Evolutionary conservation across 2,797 vertebrate genomes (phyloP), one percentile per base, ranked within the genome.

Genomic region (Amniataba percoides): DNA sequence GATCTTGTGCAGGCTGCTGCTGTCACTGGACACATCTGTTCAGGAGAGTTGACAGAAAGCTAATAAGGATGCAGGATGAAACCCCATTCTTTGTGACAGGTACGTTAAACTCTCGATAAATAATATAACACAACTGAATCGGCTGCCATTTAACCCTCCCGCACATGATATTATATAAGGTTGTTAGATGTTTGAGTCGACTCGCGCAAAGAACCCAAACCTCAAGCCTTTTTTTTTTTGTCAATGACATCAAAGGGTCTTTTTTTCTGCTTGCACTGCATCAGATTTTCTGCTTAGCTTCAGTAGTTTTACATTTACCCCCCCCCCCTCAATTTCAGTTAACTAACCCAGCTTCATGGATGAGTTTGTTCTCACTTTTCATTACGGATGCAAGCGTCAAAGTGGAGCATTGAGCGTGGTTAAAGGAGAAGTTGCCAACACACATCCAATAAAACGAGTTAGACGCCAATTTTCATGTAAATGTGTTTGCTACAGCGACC

Each of bases 1-100:
- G 78, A 94, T 85, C 88, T 85, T 93, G 66, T 85, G 88, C 76
- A 95, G 71, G 15, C 66, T 85, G 15, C 66, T 85, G 75, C 83
- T 89, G 42, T 89, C 82, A n/a, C 87, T 85, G 55, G 88, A 90
- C 7, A 83, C 94, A 75, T 93, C 94, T 95, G 90, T 46, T 7
- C 42, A 77, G 45, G 34, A 74, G 64, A 84, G 63, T 62, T 10
- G 60, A 56, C 21, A 74, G 57, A 64, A 18, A 72, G 23, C 42
- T 16, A n/a, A 60, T 77, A 48, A 81, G 36, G 23, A 31, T 34
- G 43, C 71, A 69, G 52, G 11, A 21, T 21, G 45, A 71, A 21
- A 59, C 34, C 16, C 3, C 5, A 2, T 27, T 46, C 23, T 25
- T 62, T 31, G 27, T 36, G 18, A 16, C 16, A 46, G 31, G 36